Evolutionary conservation across 2,113 vertebrate species (phyloP).

Genomic region (Rhinolophus sinicus): DNA sequence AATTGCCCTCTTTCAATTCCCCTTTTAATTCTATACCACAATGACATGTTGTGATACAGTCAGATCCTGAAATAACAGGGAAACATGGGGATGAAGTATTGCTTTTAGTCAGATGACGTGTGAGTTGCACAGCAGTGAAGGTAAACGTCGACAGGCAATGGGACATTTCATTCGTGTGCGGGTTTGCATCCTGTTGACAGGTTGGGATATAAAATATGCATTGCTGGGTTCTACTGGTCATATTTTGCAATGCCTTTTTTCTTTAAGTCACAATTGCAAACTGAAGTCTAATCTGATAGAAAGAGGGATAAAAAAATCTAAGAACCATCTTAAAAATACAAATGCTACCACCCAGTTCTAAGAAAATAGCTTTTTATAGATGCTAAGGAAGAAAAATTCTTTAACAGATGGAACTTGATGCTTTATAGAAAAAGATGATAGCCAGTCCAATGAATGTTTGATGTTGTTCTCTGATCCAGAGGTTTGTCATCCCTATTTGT

Average conservation of each 20-base stretch:
- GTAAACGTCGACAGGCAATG: not conserved
- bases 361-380: not conserved
- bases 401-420: not conserved
- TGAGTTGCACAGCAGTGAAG: not conserved
- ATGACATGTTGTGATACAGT: not conserved
- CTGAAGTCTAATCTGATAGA: not conserved
- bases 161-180: not conserved
- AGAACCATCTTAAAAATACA: not conserved
- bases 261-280: not conserved
- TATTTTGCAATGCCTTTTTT: not conserved
- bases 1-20: conserved; percentile 65
- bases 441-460: not conserved
- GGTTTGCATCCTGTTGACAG: not conserved
- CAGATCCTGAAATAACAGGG: conserved; percentile 55
- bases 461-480: not conserved
- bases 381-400: not conserved
- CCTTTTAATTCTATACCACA: not conserved
- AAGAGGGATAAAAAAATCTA: not conserved
- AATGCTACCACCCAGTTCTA: not conserved
- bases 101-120: conserved; percentile 9
- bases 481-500: not conserved
- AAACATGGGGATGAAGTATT: not conserved
- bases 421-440: not conserved
- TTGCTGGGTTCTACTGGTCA: not conserved
- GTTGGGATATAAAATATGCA: not conserved